Evolutionary conservation across 2,888 invertebrate genomes (phyloP), one percentile per base, ranked within the genome.

Genomic region (Zygothrica quintamaculata): DNA sequence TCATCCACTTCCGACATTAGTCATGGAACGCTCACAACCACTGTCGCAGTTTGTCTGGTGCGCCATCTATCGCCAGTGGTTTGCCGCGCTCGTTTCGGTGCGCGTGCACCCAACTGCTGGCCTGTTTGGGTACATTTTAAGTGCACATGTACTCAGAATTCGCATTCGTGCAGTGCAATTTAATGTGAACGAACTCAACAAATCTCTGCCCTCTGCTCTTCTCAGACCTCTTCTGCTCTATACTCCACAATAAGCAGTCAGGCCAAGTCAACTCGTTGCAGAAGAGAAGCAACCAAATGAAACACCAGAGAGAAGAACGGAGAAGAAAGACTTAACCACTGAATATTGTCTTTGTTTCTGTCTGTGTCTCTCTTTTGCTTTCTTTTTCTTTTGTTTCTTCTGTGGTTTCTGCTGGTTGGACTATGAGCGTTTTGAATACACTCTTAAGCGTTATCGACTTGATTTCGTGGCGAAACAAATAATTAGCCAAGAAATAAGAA

Each of bases 141-240:
- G 87, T 88, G 75, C 87, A 67, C 69, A 65, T 84, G 87, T 55
- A 87, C 87, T 67, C 15, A 70, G 80, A 59, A 80, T 70, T 52
- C 34, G 52, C 25, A 37, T 57, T 58, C 52, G 72, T 39, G 62
- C 55, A 52, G 37, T 36, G 61, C 57, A 52, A 31, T 46, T 31
- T 61, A 61, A 84, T 82, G 84, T 80, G 74, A 88, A 88, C 87
- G 87, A 87, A 87, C 88, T 56, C 61, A 43, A 46, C 56, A 48
- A 76, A 52, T 37, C 39, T 47, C 26, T 25, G 25, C 26, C 44
- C 29, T n/a, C n/a, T n/a, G n/a, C n/a, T n/a, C n/a, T n/a, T n/a
- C 31, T 1, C 18, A 18, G n/a, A 15, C 26, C 25, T 4, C 22
- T 22, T 22, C 18, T 5, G 3, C 18, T 22, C 18, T n/a, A n/a